Base-by-base conservation (phyloP, 2,797 vertebrate genomes). In the Thamnophis elegans region DNA sequence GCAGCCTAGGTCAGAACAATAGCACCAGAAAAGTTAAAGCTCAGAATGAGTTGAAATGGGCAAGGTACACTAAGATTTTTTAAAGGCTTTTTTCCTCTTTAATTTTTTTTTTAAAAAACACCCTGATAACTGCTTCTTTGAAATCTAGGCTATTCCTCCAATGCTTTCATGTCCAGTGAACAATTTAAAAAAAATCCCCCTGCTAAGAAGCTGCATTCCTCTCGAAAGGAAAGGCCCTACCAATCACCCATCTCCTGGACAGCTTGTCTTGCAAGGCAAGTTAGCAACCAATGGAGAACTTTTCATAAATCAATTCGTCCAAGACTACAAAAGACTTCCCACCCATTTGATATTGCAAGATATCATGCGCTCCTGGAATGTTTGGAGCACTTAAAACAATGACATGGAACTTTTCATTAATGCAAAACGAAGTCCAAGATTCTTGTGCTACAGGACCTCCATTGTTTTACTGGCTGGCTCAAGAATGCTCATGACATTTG, bases 401-500 rank as follows among this genome's bases (percentile, higher is more conserved):
- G 90, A 96, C 92, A 92, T 56, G 20, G 89, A 95, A 93, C 87
- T 91, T 87, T 93, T 93, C 82, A 95, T 16, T 94, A 94, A 95
- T 93, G 89, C 94, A 94, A 95, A 90, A 95, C 95, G 90, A 95
- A 94, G 95, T 85, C 90, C 82, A 93, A 95, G 94, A 87, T 92
- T 93, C 89, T 59, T 85, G 92, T 90, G 87, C 86, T 60, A 95
- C 93, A 95, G 90, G 68, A 89, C 53, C 93, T 88, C 91, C 91
- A 94, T 94, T 94, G 90, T 95, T 93, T 94, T 59, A 90, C 36
- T 65, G 85, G 91, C 93, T 36, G 1, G 28, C 92, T 95, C 93
- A 90, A 93, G 94, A 95, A 95, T 93, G 89, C 91, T 86, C 90
- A 1, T 89, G 95, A 94, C 96, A 95, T 95, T 97, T 95, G 91